These are phyloP conservation scores for Heloderma charlesbogerti DNA, from an alignment of 2,113 vertebrate species.

Conservation along the genomic window DNA sequence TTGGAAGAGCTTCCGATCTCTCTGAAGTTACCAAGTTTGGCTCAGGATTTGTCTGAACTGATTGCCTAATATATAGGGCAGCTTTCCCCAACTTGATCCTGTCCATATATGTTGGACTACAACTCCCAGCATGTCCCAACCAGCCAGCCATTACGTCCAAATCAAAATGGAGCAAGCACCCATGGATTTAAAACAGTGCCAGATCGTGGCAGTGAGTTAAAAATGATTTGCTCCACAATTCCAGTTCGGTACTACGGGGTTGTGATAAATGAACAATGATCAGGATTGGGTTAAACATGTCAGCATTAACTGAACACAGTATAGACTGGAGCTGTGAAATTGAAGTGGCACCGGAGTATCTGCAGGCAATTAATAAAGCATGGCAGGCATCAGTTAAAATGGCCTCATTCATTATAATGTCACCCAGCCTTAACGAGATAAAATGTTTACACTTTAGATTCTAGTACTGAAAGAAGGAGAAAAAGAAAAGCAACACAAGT, in stretches of 20 bases:
- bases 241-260: conserved; percentile 7
- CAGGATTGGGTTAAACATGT: conserved; percentile 38
- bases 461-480: neutral
- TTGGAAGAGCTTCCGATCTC: too few species aligned
- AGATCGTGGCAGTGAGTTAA: neutral
- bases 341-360: conserved; percentile 35
- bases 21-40: too few species aligned
- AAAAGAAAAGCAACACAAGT: neutral
- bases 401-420: conserved; percentile 28
- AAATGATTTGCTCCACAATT: neutral
- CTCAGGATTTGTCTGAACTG: too few species aligned
- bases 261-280: conserved; percentile 45
- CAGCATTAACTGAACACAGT: conserved; percentile 29
- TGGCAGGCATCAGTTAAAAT: conserved; percentile 45
- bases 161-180: neutral
- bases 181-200: conserved; percentile 16
- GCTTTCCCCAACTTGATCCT: too few species aligned
- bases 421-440: conserved; percentile 18
- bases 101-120: too few species aligned
- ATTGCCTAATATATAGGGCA: too few species aligned
- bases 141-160: neutral
- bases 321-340: conserved; percentile 50
- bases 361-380: conserved; percentile 48
- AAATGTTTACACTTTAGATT: conserved; percentile 37
- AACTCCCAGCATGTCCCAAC: too few species aligned